Conservation (phyloP, 2,113 vertebrate genomes). For the Corynorhinus townsendii region DNA sequence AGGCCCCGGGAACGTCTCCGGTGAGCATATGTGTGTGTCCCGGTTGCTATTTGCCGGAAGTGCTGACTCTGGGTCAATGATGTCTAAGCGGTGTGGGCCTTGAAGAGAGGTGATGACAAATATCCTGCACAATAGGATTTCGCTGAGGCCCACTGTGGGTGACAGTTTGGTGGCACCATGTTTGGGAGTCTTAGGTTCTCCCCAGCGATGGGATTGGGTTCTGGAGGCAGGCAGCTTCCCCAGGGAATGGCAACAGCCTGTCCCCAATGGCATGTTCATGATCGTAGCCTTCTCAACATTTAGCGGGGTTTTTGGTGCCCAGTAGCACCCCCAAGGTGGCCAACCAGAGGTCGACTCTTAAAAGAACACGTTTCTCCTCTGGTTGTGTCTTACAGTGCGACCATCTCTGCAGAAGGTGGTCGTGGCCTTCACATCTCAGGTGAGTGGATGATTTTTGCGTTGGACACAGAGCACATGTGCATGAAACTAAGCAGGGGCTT, state of each 20-base stretch:
- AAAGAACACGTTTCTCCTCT: not conserved
- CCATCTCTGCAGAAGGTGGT: not conserved
- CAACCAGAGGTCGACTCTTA: not conserved
- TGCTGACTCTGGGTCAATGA: not conserved
- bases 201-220: no score
- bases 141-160: not conserved
- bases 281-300: no score
- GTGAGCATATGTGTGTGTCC: not conserved
- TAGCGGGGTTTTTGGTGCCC: no score
- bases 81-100: not conserved
- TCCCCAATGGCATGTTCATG: no score
- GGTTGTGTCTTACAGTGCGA: not conserved
- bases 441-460: no score
- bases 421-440: no score
- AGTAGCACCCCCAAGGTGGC: no score
- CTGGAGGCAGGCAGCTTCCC: no score
- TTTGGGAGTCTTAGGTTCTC: not conserved
- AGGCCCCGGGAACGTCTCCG: not conserved
- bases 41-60: rapidly evolving
- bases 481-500: no score
- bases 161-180: not conserved
- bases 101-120: not conserved
- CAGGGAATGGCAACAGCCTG: no score
- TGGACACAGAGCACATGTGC: rapidly evolving
- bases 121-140: not conserved